Percentiles rank a stretch among this genome's conserved stretches.
phyloP scores from a whole-genome alignment of 2,113 vertebrate species.

The Progne subis region DNA sequence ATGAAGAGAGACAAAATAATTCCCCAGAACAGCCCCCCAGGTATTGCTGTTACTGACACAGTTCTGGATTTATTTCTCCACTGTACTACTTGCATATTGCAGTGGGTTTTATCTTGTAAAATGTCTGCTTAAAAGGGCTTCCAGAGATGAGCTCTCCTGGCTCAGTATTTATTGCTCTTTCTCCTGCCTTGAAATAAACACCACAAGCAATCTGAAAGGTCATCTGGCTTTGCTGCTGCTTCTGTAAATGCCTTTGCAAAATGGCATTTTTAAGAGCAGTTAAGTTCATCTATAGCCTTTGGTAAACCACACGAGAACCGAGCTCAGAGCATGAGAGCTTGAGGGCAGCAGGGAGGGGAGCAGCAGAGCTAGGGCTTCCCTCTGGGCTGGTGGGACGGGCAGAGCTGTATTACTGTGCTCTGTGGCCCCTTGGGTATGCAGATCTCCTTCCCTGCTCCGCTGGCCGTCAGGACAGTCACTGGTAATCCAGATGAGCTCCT shows the following conservation, averaged over 20 bases:
- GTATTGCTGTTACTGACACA: background rate
- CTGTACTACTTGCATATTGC: background rate
- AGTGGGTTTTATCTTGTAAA: background rate
- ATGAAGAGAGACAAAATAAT: background rate
- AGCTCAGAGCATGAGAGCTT: background rate
- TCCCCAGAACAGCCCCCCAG: background rate
- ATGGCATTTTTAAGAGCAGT: constrained; percentile 43
- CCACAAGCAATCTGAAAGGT: constrained; percentile 38
- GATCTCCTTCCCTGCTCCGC: background rate
- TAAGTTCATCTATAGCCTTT: constrained; percentile 38
- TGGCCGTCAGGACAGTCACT: background rate
- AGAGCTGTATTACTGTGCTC: background rate
- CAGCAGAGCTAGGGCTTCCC: background rate
- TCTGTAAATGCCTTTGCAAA: constrained; percentile 36
- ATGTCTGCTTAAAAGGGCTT: background rate
- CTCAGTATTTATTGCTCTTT: constrained; percentile 8
- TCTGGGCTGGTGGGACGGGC: background rate
- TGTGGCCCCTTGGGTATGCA: background rate
- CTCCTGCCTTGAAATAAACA: constrained; percentile 32
- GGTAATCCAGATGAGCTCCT: background rate
- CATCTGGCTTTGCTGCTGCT: constrained; percentile 18
- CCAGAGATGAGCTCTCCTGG: constrained; percentile 24
- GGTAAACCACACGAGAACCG: constrained; percentile 19
- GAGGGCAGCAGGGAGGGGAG: background rate
- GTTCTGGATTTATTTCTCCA: background rate